Evolutionary conservation across 2,113 vertebrate species (phyloP).

Genomic region (Spea multiplicata): DNA sequence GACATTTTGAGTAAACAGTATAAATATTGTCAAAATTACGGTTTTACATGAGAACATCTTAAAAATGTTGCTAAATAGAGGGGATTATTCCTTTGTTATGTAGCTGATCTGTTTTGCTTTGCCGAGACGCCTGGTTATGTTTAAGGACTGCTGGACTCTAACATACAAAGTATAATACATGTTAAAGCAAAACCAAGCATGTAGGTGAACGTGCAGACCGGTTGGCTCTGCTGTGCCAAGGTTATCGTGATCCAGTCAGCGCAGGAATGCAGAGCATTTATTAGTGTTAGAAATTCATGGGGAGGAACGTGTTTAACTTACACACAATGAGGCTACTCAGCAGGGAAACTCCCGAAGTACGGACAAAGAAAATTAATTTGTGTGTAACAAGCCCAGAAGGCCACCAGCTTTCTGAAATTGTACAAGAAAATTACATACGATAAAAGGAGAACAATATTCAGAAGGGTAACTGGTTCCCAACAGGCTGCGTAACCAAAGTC

Average conservation of each 20-base stretch:
- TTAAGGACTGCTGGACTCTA: constrained; percentile 7
- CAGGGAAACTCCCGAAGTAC: neutral
- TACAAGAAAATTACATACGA: neutral
- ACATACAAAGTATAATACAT: neutral
- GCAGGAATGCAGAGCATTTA: constrained; percentile 42
- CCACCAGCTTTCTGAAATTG: constrained; percentile 12
- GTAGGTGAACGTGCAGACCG: constrained; percentile 23
- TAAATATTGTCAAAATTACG: no score
- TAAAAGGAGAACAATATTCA: neutral
- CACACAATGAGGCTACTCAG: constrained; percentile 19
- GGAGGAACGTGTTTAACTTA: constrained; percentile 15
- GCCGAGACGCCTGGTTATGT: neutral
- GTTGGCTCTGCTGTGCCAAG: constrained; percentile 32
- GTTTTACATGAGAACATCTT: no score
- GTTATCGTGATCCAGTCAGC: constrained; percentile 31
- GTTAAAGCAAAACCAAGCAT: constrained; percentile 27
- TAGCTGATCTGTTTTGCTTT: neutral
- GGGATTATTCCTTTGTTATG: no score
- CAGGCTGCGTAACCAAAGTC: neutral
- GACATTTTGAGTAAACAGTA: no score
- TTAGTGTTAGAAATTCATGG: constrained; percentile 15
- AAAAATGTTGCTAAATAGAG: no score
- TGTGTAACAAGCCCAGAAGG: neutral
- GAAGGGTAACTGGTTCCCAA: neutral
- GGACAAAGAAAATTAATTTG: constrained; percentile 1